phyloP scores from a whole-genome alignment of 2,797 vertebrate species.

The Pseudotriccus pelzelni region DNA sequence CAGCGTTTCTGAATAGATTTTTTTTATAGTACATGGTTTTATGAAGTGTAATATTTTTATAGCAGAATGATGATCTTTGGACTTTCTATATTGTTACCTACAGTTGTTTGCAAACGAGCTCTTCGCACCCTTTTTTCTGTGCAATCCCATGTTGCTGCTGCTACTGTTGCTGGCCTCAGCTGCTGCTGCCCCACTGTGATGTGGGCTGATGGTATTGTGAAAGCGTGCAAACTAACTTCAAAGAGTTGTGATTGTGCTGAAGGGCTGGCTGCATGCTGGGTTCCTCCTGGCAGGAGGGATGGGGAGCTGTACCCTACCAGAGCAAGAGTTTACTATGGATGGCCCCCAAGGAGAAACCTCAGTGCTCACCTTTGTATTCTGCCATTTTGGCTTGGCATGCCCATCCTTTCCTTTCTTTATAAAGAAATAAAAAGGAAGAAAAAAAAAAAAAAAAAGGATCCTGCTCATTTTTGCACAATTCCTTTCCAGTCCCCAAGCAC shows the following conservation, averaged over 20 bases:
- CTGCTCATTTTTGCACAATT: not conserved
- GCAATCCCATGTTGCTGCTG: not conserved
- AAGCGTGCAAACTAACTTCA: slow-evolving; percentile 21
- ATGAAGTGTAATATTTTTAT: slow-evolving; percentile 76
- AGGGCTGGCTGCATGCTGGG: not conserved
- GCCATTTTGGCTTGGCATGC: not conserved
- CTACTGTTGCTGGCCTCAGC: slow-evolving; percentile 20
- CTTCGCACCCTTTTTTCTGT: not conserved
- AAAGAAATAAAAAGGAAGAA: slow-evolving; percentile 19
- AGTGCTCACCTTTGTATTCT: not conserved
- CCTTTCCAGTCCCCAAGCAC: not conserved
- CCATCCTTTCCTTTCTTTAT: slow-evolving; percentile 38
- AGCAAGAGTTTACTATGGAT: not conserved
- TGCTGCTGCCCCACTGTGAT: not conserved
- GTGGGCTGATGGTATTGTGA: not conserved
- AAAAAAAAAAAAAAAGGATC: not conserved
- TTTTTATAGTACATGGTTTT: slow-evolving; percentile 77
- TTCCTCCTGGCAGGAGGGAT: not conserved
- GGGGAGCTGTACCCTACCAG: not conserved
- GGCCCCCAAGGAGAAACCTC: not conserved
- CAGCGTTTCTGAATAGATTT: slow-evolving; percentile 69
- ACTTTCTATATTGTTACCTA: slow-evolving; percentile 51
- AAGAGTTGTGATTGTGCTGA: not conserved
- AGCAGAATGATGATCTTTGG: slow-evolving; percentile 53
- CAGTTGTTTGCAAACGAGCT: not conserved